Percentiles rank a stretch among this genome's conserved stretches.
phyloP scores from a whole-genome alignment of 92 coral and sea anemone genomes.

The Pocillopora meandrina region DNA sequence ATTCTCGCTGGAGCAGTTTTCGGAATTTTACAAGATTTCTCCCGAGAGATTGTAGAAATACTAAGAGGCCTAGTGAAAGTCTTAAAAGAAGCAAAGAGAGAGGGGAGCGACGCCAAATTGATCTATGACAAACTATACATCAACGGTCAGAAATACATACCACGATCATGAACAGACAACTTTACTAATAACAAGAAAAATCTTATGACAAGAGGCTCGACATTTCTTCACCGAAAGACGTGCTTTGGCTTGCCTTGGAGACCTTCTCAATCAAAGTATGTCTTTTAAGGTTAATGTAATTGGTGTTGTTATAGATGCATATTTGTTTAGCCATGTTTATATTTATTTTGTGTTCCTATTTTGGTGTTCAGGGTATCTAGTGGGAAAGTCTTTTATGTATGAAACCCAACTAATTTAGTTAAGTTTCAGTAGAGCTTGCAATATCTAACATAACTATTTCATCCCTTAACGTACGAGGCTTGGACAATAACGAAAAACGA shows the following conservation, averaged over 20 bases:
- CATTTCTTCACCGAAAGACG: not conserved
- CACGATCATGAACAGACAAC: not conserved
- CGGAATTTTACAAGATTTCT: conserved; percentile 17
- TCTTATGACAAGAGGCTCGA: not conserved
- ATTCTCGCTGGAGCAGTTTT: not conserved
- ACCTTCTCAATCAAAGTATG: not conserved
- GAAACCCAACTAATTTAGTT: not conserved
- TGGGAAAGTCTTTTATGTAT: not conserved
- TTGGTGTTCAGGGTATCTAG: not conserved
- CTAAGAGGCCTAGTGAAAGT: conserved; percentile 11
- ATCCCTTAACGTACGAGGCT: conserved; percentile 9
- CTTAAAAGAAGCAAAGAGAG: conserved; percentile 13
- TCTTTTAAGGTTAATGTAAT: not conserved
- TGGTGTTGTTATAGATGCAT: not conserved
- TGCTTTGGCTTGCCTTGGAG: not conserved
- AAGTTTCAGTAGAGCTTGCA: not conserved
- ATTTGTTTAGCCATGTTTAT: not conserved
- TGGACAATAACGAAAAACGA: conserved; percentile 7
- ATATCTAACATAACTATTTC: conserved; percentile 10
- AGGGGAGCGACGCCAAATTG: conserved; percentile 14
- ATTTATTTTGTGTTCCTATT: not conserved
- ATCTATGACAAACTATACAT: conserved; percentile 22
- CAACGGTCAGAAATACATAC: not conserved
- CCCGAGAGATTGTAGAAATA: conserved; percentile 18
- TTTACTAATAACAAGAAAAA: too few relatives aligned